phyloP scores from a whole-genome alignment of 2,797 vertebrate species.

The Cryptoblepharus egeriae region DNA sequence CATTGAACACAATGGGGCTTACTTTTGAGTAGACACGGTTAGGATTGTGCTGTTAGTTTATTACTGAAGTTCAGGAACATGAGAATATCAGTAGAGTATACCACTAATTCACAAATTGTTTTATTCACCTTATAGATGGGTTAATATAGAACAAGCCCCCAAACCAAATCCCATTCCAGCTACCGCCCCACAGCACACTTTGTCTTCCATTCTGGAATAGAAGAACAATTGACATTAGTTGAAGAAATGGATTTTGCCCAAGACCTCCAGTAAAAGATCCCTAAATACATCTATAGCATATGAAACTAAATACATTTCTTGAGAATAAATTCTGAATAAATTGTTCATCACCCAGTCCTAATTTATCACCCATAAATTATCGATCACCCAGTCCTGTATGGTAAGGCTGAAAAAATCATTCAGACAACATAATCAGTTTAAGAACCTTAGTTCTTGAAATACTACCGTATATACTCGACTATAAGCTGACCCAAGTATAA shows the following conservation, averaged over 20 bases:
- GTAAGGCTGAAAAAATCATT: background rate
- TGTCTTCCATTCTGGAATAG: background rate
- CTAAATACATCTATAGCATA: background rate
- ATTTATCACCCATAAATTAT: no score
- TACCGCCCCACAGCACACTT: background rate
- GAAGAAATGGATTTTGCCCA: background rate
- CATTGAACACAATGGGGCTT: no score
- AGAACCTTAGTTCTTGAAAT: no score
- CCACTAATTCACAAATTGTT: background rate
- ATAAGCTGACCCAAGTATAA: no score
- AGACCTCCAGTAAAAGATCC: background rate
- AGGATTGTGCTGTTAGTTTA: background rate
- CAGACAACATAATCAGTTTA: background rate
- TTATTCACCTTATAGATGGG: background rate
- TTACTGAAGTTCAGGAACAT: background rate
- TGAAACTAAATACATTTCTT: background rate
- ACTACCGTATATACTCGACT: no score
- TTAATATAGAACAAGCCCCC: background rate
- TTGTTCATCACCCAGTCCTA: no score
- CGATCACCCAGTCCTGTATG: constrained; percentile 20
- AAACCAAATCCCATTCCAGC: background rate
- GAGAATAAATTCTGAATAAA: no score
- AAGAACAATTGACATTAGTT: background rate
- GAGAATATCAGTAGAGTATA: background rate
- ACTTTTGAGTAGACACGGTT: no score